phyloP scores from a whole-genome alignment of 2,113 vertebrate species.

The mouse (Mus musculus) region DNA sequence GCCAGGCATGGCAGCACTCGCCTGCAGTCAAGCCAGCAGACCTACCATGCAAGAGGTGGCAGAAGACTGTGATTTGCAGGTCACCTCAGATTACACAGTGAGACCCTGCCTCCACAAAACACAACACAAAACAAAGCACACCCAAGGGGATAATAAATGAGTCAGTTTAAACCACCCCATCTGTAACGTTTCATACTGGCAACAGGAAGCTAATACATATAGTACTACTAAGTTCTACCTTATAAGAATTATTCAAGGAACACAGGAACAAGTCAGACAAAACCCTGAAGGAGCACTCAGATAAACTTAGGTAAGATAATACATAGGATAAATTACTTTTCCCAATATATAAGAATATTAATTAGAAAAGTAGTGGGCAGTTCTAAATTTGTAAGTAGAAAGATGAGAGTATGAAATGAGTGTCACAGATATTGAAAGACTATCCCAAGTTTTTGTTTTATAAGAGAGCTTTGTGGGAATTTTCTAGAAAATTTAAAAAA shows the following conservation, averaged over 20 bases:
- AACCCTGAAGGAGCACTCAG: not conserved
- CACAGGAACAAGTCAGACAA: not conserved
- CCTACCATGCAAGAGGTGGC: not conserved
- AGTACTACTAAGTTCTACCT: not conserved
- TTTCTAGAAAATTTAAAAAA: not conserved
- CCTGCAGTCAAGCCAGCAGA: not conserved
- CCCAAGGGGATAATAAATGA: not conserved
- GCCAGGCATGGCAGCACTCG: rapidly evolving
- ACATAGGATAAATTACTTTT: not conserved
- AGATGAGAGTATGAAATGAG: not conserved
- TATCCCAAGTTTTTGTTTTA: not conserved
- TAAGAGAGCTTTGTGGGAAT: not conserved
- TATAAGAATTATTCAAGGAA: not conserved
- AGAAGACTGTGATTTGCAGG: not conserved
- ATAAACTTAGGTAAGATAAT: not conserved
- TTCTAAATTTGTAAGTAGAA: not conserved
- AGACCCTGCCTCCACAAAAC: not conserved
- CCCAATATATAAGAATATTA: not conserved
- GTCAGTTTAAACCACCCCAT: not conserved
- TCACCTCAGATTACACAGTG: not conserved
- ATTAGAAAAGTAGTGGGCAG: not conserved
- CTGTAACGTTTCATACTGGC: not conserved
- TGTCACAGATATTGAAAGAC: not conserved
- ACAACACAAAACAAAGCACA: not conserved
- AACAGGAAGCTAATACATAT: not conserved